A percentile compares a stretch with the other conserved stretches of the same genome.
Conservation (phyloP, 2,888 invertebrate genomes). For the Orthosia incerta region DNA sequence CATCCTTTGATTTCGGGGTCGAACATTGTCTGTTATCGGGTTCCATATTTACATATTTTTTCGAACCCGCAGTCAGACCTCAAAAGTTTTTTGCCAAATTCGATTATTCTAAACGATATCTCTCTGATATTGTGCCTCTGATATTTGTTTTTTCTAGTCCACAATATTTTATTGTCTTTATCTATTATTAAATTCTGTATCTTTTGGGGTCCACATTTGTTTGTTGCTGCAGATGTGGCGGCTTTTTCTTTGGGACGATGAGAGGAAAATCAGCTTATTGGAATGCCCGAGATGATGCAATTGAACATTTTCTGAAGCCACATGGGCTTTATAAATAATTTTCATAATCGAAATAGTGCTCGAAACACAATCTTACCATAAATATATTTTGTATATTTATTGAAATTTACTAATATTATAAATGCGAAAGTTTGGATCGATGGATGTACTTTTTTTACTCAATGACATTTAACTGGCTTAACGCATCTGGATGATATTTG, state of each 20-base stretch:
- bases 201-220: conserved; percentile 48
- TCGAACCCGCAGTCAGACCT: conserved; percentile 58
- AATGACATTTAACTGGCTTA: no score
- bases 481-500: no score
- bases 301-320: background rate
- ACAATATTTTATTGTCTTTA: conserved; percentile 77
- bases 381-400: no score
- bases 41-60: conserved; percentile 78
- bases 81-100: conserved; percentile 74
- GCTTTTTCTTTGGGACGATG: conserved; percentile 53
- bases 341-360: background rate
- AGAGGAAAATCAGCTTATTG: conserved; percentile 16
- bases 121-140: conserved; percentile 74
- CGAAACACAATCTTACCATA: no score
- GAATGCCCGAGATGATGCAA: conserved; percentile 1
- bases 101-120: conserved; percentile 81
- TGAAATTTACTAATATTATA: no score
- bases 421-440: no score
- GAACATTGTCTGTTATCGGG: conserved; percentile 73
- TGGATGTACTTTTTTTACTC: no score
- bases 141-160: conserved; percentile 78
- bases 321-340: background rate
- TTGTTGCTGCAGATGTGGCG: conserved; percentile 65
- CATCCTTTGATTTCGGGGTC: conserved; percentile 69
- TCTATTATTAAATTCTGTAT: conserved; percentile 75